Conservation (phyloP, 2,797 vertebrate genomes). For the Gymnothorax javanicus region DNA sequence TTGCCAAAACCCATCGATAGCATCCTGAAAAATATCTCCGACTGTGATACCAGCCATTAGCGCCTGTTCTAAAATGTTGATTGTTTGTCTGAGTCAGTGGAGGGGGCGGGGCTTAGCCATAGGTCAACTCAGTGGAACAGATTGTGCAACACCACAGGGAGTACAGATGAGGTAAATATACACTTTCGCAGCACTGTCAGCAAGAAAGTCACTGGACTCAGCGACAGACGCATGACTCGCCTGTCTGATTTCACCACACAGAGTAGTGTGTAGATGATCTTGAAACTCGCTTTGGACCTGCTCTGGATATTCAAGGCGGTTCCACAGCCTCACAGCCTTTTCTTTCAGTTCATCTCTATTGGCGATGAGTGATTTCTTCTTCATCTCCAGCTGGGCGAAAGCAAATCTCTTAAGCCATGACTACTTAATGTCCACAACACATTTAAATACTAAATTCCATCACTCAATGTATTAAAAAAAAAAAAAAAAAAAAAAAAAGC, state of each 20-base stretch:
- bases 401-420: too few relatives aligned
- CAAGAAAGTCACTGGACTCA: background rate
- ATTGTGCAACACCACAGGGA: background rate
- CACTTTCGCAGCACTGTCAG: background rate
- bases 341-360: constrained; percentile 34
- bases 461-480: too few relatives aligned
- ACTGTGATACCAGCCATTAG: too few relatives aligned
- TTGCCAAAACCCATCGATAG: too few relatives aligned
- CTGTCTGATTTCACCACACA: constrained; percentile 43
- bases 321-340: constrained; percentile 50
- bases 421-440: too few relatives aligned
- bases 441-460: too few relatives aligned
- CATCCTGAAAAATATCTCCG: too few relatives aligned
- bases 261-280: constrained; percentile 23
- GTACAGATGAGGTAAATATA: background rate
- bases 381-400: constrained; percentile 48
- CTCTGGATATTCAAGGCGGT: constrained; percentile 41
- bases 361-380: constrained; percentile 44
- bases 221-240: constrained; percentile 31
- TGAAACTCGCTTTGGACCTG: constrained; percentile 40
- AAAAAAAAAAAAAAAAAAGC: too few relatives aligned
- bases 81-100: too few relatives aligned
- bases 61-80: too few relatives aligned
- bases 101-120: too few relatives aligned
- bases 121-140: background rate